Evolutionary conservation across 2,113 vertebrate species (phyloP).

Genomic region (Psettodes erumei): DNA sequence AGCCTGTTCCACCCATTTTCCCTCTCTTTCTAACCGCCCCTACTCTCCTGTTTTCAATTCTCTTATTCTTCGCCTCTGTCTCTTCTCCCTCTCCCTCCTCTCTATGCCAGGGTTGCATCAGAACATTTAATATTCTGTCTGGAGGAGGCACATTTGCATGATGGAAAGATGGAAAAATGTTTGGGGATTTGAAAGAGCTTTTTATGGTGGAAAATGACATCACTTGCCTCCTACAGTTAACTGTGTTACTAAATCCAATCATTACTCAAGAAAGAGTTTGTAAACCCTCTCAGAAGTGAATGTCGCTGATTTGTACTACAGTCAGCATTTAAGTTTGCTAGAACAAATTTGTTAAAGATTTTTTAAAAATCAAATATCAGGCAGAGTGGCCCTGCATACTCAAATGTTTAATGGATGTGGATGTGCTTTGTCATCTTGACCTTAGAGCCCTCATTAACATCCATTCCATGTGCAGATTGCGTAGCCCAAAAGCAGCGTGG

Average conservation of each 20-base stretch:
- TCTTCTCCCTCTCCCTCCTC: slow-evolving; percentile 9
- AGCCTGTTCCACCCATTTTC: slow-evolving; percentile 79
- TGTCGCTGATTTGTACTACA: slow-evolving; percentile 1
- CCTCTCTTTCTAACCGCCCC: slow-evolving; percentile 62
- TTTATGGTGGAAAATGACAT: slow-evolving; percentile 66
- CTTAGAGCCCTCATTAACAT: slow-evolving; percentile 4
- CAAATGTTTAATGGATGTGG: not conserved
- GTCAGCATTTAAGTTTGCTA: not conserved
- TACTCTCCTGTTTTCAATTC: slow-evolving; percentile 57
- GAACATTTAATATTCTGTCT: slow-evolving; percentile 46
- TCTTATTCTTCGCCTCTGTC: slow-evolving; percentile 1
- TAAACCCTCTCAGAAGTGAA: slow-evolving; percentile 29
- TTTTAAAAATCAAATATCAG: too few relatives aligned
- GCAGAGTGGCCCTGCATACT: not conserved
- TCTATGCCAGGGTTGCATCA: slow-evolving; percentile 47
- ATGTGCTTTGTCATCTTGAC: slow-evolving; percentile 39
- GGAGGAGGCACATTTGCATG: slow-evolving; percentile 39
- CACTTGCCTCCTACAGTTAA: slow-evolving; percentile 25
- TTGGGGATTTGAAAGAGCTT: slow-evolving; percentile 33
- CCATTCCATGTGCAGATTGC: slow-evolving; percentile 10
- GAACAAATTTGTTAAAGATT: not conserved
- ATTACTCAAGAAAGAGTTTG: not conserved
- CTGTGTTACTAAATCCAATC: slow-evolving; percentile 15
- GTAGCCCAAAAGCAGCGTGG: slow-evolving; percentile 28
- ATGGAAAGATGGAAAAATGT: slow-evolving; percentile 49